Conservation (phyloP, 2,797 vertebrate species). For the Miichthys miiuy region DNA sequence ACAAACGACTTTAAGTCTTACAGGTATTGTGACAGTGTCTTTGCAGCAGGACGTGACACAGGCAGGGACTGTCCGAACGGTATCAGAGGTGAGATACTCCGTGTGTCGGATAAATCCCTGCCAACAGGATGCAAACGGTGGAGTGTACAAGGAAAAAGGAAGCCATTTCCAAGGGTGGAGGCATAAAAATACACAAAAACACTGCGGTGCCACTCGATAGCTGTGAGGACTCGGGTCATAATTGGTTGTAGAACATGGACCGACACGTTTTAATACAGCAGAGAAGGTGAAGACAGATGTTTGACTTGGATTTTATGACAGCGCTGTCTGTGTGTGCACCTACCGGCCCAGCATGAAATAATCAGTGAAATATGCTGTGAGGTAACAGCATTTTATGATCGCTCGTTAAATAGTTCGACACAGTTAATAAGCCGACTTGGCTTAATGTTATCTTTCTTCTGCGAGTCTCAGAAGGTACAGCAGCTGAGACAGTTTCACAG, state of each 20-base stretch:
- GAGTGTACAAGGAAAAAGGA: constrained; percentile 32
- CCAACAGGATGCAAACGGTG: constrained; percentile 38
- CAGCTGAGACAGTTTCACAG: background rate
- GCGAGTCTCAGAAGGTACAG: background rate
- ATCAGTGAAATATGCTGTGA: constrained; percentile 3
- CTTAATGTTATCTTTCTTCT: background rate
- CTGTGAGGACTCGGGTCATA: background rate
- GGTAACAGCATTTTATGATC: background rate
- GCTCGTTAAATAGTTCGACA: background rate
- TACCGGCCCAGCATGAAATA: background rate
- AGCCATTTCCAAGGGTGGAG: background rate
- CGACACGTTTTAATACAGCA: background rate
- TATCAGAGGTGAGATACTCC: background rate
- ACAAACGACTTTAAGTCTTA: background rate
- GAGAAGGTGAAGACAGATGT: background rate
- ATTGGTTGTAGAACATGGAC: background rate
- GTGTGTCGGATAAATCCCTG: constrained; percentile 4
- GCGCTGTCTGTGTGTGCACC: too few relatives aligned
- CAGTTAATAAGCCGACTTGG: background rate
- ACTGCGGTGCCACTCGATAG: background rate
- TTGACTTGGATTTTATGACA: background rate
- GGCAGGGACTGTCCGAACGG: background rate
- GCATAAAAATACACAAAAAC: constrained; percentile 18
- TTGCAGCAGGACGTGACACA: constrained; percentile 20
- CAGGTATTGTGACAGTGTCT: background rate